A percentile compares a stretch with the other conserved stretches of the same genome.
Evolutionary conservation across 1,140 invertebrate genomes (phyloP).

Genomic region (Octopus bimaculoides): DNA sequence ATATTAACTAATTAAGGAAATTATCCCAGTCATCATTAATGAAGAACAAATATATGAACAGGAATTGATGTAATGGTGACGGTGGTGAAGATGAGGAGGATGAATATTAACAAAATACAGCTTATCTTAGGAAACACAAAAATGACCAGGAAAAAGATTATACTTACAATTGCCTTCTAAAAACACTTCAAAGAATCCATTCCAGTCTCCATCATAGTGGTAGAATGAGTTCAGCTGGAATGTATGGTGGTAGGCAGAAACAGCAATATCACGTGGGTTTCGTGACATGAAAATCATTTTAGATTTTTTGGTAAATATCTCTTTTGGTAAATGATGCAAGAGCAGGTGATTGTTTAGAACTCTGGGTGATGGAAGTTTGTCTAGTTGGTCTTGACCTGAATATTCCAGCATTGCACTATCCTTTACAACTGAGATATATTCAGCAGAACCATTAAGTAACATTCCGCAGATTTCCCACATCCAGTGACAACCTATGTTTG

Average conservation of each 20-base stretch:
- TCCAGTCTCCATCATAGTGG: neutral
- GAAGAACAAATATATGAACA: too few species aligned
- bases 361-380: neutral
- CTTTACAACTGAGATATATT: slow-evolving; percentile 20
- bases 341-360: neutral
- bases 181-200: neutral
- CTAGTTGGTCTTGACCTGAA: neutral
- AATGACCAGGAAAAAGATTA: too few species aligned
- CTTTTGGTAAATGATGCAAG: neutral
- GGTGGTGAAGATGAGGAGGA: too few species aligned
- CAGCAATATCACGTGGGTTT: neutral
- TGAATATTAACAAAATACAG: too few species aligned
- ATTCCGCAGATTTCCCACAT: slow-evolving; percentile 26
- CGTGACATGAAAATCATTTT: neutral
- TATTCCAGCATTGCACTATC: slow-evolving; percentile 25
- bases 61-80: too few species aligned
- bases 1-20: too few species aligned
- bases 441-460: slow-evolving; percentile 22
- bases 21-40: too few species aligned
- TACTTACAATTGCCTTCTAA: neutral
- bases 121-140: too few species aligned
- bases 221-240: neutral
- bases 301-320: neutral
- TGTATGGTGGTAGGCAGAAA: neutral
- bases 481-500: slow-evolving; percentile 23